Conservation (phyloP, 2,113 vertebrate species). For the Acanthochromis polyacanthus region DNA sequence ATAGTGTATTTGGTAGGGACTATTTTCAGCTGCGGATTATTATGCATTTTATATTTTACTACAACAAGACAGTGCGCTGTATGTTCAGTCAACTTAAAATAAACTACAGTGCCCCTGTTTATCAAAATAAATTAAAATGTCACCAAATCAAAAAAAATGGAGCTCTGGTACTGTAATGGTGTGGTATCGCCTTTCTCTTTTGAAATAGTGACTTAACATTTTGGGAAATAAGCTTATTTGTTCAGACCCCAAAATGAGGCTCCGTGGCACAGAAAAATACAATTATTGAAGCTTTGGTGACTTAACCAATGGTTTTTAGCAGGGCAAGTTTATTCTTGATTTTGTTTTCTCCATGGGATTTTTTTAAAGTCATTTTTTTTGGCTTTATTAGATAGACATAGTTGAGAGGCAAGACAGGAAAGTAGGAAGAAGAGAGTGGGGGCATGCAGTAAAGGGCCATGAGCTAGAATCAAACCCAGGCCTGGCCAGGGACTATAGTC, state of each 20-base stretch:
- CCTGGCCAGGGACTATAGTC: too few relatives aligned
- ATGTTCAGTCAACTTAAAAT: not conserved
- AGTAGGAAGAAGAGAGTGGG: too few relatives aligned
- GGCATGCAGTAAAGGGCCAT: too few relatives aligned
- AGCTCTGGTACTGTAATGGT: too few relatives aligned
- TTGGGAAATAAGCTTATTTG: not conserved
- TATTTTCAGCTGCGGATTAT: not conserved
- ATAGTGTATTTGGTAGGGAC: not conserved
- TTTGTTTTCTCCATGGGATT: too few relatives aligned
- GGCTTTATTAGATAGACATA: too few relatives aligned
- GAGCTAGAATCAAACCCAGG: too few relatives aligned
- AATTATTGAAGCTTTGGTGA: too few relatives aligned
- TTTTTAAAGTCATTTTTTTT: too few relatives aligned
- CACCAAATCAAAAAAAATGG: not conserved
- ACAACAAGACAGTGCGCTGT: not conserved
- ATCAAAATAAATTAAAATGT: conserved; percentile 1
- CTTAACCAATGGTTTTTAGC: not conserved
- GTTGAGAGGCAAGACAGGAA: too few relatives aligned
- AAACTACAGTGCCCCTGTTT: not conserved
- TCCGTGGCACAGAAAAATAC: too few relatives aligned
- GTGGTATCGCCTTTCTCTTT: not conserved
- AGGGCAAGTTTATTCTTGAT: not conserved
- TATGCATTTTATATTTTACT: not conserved
- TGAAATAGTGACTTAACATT: not conserved
- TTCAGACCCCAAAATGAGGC: not conserved